Evolutionary conservation across 1,140 invertebrate genomes (phyloP), one percentile per base, ranked within the genome.

Genomic region (Megathymus violae): DNA sequence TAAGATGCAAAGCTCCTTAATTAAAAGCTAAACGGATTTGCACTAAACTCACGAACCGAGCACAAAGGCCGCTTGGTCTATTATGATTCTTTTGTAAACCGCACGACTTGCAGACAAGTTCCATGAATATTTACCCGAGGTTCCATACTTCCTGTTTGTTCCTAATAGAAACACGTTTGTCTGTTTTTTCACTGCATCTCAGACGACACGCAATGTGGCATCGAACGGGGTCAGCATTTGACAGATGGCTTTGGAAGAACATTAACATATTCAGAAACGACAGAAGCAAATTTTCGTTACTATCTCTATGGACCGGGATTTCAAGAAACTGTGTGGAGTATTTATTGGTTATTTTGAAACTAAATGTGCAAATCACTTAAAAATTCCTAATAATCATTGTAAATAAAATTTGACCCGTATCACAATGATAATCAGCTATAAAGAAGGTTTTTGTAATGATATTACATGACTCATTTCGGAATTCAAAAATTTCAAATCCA

Each of bases 11-110:
- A 43, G 48, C 22, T 50, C 25, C 27, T 56, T 56, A 56, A 43
- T 56, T 41, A 56, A 56, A 56, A 41, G 51, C 48, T 51, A 51
- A 51, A 51, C 36, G 48, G 31, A 51, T 51, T 51, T 13, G 48
- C 44, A 27, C 22, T 47, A 47, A 41, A 25, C 51, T 56, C 51
- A 43, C 51, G 10, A 43, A 41, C 38, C 19, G 38, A 56, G 38
- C 48, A 51, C 38, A 56, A 56, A 56, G 51, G 38, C 11, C 51
- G 51, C 17, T 40, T 27, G 19, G 38, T 54, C 51, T 56, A 50
- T 56, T 56, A 43, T 56, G 19, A 56, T 56, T 56, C 38, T 51
- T 56, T 56, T 56, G 51, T 56, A 15, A 56, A 56, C 51, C 51
- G 13, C 51, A 56, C 17, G 17, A 31, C 19, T 41, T 22, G 38